Base-by-base conservation (phyloP, 2,113 vertebrate species). In the Lontra canadensis region DNA sequence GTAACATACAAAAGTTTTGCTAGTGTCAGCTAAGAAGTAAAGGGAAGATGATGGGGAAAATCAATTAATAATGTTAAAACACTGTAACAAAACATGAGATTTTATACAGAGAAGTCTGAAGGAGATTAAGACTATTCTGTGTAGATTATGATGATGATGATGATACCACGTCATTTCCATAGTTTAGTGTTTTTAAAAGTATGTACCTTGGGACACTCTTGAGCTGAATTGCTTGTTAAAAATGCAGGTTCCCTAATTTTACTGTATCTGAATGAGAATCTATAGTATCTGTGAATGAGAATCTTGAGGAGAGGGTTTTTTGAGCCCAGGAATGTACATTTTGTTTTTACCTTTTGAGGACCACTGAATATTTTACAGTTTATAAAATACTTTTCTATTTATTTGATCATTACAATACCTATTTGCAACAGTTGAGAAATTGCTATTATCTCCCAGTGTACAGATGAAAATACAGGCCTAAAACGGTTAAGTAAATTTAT, bases 1-100 rank as follows among this genome's bases (percentile, higher is more conserved):
- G 6, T 83, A 96, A 88, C 52, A 88, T 84, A 63, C 78, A 90
- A 91, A 78, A 86, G 26, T 36, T 83, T 90, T 81, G 8, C 44
- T 44, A 59, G 7, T n/a, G 15, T 94, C 55, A 94, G 36, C 44
- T 88, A 84, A 85, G 17, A 80, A 95, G 8, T 49, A 90, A 36
- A 65, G 34, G 31, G 26, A 88, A 88, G 8, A 23, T 34, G 55
- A 21, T 61, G 15, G 71, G 26, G 44, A 42, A 88, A 84, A 88
- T 55, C 7, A 90, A 67, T 63, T 63, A 59, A 59, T 88, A 73
- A 25, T 13, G 61, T n/a, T 61, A 71, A 85, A 83, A 67, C 18
- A 39, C 13, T 55, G 12, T 61, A 49, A 47, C 26, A n/a, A 69
- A 47, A 34, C 7, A 25, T 71, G 63, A 59, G 23, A 76, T 94